A percentile compares a stretch with the other conserved stretches of the same genome.
These are phyloP conservation scores for Melolontha melolontha DNA, from an alignment of 2,888 invertebrate genomes.

Conservation along the genomic window DNA sequence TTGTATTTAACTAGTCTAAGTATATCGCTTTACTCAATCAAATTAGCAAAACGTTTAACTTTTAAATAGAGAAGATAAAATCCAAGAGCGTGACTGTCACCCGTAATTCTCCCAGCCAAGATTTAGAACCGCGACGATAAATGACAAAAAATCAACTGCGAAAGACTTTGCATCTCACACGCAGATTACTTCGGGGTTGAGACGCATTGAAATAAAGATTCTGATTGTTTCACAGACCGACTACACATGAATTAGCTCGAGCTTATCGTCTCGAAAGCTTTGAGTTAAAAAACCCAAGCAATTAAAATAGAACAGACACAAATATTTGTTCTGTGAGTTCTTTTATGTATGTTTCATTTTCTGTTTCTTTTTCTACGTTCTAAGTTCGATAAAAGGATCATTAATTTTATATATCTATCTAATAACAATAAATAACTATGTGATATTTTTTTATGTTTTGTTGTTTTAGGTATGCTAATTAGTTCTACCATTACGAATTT, in stretches of 20 bases:
- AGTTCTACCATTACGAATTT: constrained; percentile 23
- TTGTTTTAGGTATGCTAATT: constrained; percentile 35
- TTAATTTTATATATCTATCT: constrained; percentile 15
- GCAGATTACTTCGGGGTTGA: constrained; percentile 43
- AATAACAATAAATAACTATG: constrained; percentile 20
- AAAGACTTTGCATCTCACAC: constrained; percentile 28
- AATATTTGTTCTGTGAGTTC: not conserved
- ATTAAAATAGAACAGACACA: constrained; percentile 24
- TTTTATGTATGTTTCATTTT: constrained; percentile 1
- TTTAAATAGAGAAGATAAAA: constrained; percentile 51
- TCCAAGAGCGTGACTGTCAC: constrained; percentile 50
- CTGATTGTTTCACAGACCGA: constrained; percentile 48
- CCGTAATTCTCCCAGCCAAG: constrained; percentile 48
- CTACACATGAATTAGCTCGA: constrained; percentile 23
- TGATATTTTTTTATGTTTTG: constrained; percentile 16
- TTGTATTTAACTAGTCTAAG: constrained; percentile 35
- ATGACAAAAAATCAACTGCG: constrained; percentile 43
- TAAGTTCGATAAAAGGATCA: constrained; percentile 17
- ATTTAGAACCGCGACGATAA: constrained; percentile 35
- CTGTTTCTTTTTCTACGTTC: not conserved
- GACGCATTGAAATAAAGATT: constrained; percentile 40
- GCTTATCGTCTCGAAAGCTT: constrained; percentile 11
- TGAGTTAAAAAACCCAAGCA: constrained; percentile 11
- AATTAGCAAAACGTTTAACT: constrained; percentile 51
- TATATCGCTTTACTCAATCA: constrained; percentile 51